Percentiles rank a stretch among this genome's conserved stretches.
These are phyloP conservation scores for Lordiphosa collinella DNA, from an alignment of 1,140 invertebrate genomes.

Conservation along the genomic window DNA sequence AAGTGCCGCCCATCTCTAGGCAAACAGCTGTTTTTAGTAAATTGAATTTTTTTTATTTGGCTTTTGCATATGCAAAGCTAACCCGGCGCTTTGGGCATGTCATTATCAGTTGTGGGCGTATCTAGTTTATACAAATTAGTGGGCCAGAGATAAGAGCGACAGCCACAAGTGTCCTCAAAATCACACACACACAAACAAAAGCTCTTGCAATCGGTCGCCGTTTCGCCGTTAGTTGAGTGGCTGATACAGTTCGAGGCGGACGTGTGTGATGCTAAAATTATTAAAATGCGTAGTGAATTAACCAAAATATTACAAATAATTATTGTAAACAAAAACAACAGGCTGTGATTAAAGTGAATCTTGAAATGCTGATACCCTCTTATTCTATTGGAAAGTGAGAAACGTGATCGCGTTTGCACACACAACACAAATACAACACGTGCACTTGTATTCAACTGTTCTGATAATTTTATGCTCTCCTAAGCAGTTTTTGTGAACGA, in stretches of 20 bases:
- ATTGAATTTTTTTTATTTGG: constrained; percentile 10
- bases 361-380: constrained; percentile 10
- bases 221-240: neutral
- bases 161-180: constrained; percentile 23
- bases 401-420: constrained; percentile 49
- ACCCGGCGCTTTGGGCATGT: constrained; percentile 5
- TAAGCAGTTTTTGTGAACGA: constrained; percentile 29
- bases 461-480: constrained; percentile 17
- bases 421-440: neutral
- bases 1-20: neutral
- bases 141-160: constrained; percentile 31
- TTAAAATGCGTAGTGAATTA: neutral
- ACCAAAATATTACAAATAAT: neutral
- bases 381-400: constrained; percentile 24
- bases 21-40: constrained; percentile 20
- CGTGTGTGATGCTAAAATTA: neutral
- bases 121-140: constrained; percentile 25
- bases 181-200: constrained; percentile 18
- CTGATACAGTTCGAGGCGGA: neutral
- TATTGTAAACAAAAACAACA: too few species aligned
- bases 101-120: constrained; percentile 27
- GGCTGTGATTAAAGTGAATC: constrained; percentile 12
- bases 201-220: constrained; percentile 14
- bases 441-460: constrained; percentile 2
- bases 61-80: constrained; percentile 18